Conservation (phyloP, 2,888 invertebrate species). For the Sinelater perroti region DNA sequence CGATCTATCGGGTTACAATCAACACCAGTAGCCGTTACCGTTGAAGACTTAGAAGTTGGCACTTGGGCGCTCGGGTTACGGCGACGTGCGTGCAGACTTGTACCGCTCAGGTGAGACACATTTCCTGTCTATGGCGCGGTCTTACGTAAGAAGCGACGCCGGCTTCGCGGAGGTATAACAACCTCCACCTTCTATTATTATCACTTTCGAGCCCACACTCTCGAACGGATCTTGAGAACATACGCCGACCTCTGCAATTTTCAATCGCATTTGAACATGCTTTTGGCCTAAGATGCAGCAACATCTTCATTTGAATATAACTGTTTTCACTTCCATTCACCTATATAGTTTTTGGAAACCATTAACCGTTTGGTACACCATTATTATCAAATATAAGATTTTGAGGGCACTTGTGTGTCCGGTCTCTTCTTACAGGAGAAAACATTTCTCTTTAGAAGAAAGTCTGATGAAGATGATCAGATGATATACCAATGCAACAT, state of each 20-base stretch:
- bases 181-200: slow-evolving; percentile 11
- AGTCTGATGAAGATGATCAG: too few species aligned
- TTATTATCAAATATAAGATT: too few species aligned
- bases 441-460: too few species aligned
- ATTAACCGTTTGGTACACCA: too few species aligned
- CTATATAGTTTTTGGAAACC: too few species aligned
- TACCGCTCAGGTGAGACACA: slow-evolving; percentile 28
- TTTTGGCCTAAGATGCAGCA: too few species aligned
- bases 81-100: slow-evolving; percentile 28
- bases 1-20: slow-evolving; percentile 28
- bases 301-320: too few species aligned
- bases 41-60: slow-evolving; percentile 33
- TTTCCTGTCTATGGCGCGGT: slow-evolving; percentile 19
- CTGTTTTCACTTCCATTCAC: too few species aligned
- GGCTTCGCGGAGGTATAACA: slow-evolving; percentile 5
- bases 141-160: slow-evolving; percentile 22
- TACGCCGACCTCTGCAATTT: background rate
- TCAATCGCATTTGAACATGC: too few species aligned
- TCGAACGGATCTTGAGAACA: slow-evolving; percentile 1
- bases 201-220: slow-evolving; percentile 7
- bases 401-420: too few species aligned
- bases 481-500: too few species aligned
- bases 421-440: too few species aligned
- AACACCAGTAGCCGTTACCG: slow-evolving; percentile 28
- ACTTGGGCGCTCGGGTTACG: slow-evolving; percentile 27